Evolutionary conservation across 2,888 invertebrate genomes (phyloP), one percentile per base, ranked within the genome.

Genomic region (Athripsodes cinereus): DNA sequence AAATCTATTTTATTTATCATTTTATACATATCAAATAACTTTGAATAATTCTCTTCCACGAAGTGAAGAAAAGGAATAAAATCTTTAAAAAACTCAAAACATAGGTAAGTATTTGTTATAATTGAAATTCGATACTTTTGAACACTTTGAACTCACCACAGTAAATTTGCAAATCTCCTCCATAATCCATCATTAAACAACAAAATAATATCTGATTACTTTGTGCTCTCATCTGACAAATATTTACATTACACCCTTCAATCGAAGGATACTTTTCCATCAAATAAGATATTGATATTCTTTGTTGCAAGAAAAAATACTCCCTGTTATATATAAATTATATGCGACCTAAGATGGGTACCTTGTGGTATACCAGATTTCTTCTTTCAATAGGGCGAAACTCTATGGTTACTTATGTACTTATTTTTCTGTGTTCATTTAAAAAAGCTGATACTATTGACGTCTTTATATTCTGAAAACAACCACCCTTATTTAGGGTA

Each of bases 371-470:
- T 13, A 40, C 40, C 40, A 40, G 40, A 16, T n/a, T 40, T 40
- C 31, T 6, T 31, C 40, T 40, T 40, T 13, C 13, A 40, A n/a
- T n/a, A 16, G 40, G 40, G 40, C 13, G 13, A 16, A 13, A 3
- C 13, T 40, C 40, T 40, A 13, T 40, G 40, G 40, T 40, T 40
- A 40, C 40, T 40, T 26, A 13, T 13, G 3, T 40, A 40, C 13
- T 40, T 31, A 8, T 40, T 40, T 40, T 40, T 40, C 16, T 40
- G n/a, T 16, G 51, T 22, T 51, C 51, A 18, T 22, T 52, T 52
- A 20, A 56, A 60, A 62, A 62, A 62, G 54, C 59, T 61, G 63
- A 63, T 63, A 63, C 63, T 53, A 61, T 63, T 63, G 63, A 61
- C 59, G 52, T 52, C 61, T 58, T 61, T 58, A 61, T 59, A 48